Conservation (phyloP, 1,140 invertebrate genomes). For the Cydia fagiglandana region DNA sequence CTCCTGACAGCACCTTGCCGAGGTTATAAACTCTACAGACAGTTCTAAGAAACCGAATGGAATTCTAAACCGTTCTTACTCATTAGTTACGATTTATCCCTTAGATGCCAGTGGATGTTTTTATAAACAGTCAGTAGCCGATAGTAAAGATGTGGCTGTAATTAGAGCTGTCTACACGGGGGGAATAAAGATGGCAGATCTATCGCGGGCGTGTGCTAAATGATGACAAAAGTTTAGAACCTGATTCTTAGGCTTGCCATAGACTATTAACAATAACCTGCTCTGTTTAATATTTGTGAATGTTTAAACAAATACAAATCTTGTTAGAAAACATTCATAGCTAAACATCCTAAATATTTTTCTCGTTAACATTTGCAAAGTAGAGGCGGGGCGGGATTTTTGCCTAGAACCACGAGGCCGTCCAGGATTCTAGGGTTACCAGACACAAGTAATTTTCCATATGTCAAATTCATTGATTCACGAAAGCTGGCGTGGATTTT, state of each 20-base stretch:
- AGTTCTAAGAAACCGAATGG: conserved; percentile 16
- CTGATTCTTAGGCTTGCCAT: not conserved
- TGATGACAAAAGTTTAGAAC: conserved; percentile 6
- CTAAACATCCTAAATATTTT: no score
- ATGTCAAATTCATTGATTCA: no score
- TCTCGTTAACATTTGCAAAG: no score
- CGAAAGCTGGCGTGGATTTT: no score
- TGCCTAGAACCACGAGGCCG: no score
- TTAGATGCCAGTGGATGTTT: not conserved
- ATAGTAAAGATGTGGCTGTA: not conserved
- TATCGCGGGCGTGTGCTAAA: conserved; percentile 6
- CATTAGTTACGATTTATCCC: conserved; percentile 17
- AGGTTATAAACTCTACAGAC: conserved; percentile 3
- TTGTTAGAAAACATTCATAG: no score
- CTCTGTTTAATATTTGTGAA: no score
- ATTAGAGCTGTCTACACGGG: conserved; percentile 1
- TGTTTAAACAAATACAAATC: no score
- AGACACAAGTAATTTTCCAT: no score
- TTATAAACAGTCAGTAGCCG: not conserved
- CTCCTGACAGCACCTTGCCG: not conserved
- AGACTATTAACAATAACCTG: not conserved
- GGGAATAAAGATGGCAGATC: conserved; percentile 9
- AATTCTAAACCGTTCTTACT: conserved; percentile 16
- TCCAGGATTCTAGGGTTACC: no score
- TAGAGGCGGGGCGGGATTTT: no score